Evolutionary conservation across 2,113 vertebrate species (phyloP).

Genomic region (Dasyprocta punctata): DNA sequence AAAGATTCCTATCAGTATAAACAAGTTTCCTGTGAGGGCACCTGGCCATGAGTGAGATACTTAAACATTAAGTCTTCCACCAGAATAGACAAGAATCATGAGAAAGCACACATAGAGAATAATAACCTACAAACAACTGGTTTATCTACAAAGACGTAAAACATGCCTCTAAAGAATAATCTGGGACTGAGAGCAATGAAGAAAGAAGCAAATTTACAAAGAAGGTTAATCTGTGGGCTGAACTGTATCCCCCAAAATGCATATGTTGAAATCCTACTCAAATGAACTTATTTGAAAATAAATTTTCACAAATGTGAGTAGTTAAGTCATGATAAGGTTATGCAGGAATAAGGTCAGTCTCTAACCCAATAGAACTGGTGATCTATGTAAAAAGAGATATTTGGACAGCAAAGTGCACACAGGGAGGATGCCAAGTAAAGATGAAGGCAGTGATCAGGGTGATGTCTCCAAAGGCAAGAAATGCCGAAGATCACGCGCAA

Average conservation of each 20-base stretch:
- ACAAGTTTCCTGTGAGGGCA: background rate
- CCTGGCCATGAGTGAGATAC: background rate
- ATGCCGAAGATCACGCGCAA: background rate
- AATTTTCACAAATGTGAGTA: background rate
- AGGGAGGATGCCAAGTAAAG: background rate
- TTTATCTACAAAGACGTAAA: background rate
- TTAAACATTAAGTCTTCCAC: background rate
- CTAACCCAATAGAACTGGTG: background rate
- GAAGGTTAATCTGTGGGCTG: background rate
- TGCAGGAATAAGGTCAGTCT: background rate
- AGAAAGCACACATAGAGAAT: background rate
- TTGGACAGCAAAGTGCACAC: background rate
- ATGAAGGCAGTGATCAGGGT: background rate
- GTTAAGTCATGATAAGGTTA: background rate
- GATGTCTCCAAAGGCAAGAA: background rate
- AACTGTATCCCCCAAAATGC: background rate
- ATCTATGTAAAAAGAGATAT: background rate
- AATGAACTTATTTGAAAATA: background rate
- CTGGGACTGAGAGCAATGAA: background rate
- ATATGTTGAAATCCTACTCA: background rate
- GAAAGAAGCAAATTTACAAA: background rate
- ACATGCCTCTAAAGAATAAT: background rate
- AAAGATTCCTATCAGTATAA: background rate
- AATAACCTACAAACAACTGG: background rate
- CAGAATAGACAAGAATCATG: too few species aligned